Conservation (phyloP, 2,888 invertebrate species). For the Hartigia nigra region DNA sequence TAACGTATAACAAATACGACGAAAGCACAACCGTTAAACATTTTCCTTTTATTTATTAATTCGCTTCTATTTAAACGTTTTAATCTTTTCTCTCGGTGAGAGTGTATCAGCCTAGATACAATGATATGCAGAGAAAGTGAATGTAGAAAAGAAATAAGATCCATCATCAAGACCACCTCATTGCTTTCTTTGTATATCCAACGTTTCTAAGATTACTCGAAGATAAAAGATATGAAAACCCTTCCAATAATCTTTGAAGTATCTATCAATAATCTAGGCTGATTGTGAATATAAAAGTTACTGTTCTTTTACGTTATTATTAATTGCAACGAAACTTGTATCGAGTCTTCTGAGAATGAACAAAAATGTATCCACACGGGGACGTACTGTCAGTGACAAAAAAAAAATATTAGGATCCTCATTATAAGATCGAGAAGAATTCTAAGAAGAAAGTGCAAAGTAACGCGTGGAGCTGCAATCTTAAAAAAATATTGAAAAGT, state of each 20-base stretch:
- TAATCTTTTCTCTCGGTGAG: neutral
- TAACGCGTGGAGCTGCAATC: neutral
- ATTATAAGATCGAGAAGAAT: neutral
- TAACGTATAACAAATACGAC: neutral
- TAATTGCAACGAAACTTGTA: neutral
- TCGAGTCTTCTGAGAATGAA: neutral
- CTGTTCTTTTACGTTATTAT: neutral
- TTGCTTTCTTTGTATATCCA: neutral
- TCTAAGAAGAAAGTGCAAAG: neutral
- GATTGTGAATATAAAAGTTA: neutral
- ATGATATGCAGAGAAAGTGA: neutral
- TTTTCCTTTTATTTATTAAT: neutral
- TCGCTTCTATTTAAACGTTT: neutral
- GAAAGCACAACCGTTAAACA: neutral
- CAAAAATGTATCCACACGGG: slow-evolving; percentile 58
- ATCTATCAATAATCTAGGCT: neutral
- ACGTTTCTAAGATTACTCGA: neutral
- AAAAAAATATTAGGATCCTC: neutral
- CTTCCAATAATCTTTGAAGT: neutral
- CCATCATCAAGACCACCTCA: neutral
- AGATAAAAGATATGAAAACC: neutral
- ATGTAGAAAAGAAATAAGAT: neutral
- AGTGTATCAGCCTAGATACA: neutral
- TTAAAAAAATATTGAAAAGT: neutral
- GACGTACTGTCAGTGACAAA: slow-evolving; percentile 24